Base-by-base conservation (phyloP, 64 coral and sea anemone genomes). In the Pachyseris speciosa region DNA sequence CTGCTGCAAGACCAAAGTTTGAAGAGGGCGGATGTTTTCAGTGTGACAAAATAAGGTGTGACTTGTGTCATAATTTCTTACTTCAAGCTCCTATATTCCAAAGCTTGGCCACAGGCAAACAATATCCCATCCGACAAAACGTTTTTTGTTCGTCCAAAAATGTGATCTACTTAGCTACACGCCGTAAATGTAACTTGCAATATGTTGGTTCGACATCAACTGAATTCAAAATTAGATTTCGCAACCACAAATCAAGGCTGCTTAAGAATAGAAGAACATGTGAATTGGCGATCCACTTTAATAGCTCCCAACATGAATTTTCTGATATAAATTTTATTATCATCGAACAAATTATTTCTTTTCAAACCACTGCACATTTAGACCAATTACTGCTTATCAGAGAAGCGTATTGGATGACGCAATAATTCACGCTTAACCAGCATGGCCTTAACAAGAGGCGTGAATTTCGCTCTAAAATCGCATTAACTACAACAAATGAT, bases 201-300 rank as follows among this genome's bases (percentile, higher is more conserved):
- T 87, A 87, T 72, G 84, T 87, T 50, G 64, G 84, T 11, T 87
- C 67, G n/a, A n/a, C n/a, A n/a, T n/a, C n/a, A n/a, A n/a, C n/a
- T n/a, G n/a, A n/a, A n/a, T n/a, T 37, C 45, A 86, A 86, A 69
- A 37, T 69, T 9, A 19, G 58, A 22, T 69, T 69, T 44, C 32
- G 33, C 20, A 88, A 74, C n/a, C 64, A 70, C 25, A 86, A 86
- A 44, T 86, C 83, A 1, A 50, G 13, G 10, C 74, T 88, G 85
- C 7, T 58, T 16, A 88, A 67, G 24, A 71, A 88, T 28, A 88
- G 59, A 60, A 73, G 47, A 33, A 88, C 85, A 0, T 88, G 85
- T 55, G 85, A 73, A n/a, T 10, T 88, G 17, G 85, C 48, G 11
- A 38, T 88, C 1, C 85, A 88, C 48, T 88, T 27, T 34, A 88